Evolutionary conservation across 2,888 invertebrate species (phyloP).

Genomic region (Alloscopus bannaensis): DNA sequence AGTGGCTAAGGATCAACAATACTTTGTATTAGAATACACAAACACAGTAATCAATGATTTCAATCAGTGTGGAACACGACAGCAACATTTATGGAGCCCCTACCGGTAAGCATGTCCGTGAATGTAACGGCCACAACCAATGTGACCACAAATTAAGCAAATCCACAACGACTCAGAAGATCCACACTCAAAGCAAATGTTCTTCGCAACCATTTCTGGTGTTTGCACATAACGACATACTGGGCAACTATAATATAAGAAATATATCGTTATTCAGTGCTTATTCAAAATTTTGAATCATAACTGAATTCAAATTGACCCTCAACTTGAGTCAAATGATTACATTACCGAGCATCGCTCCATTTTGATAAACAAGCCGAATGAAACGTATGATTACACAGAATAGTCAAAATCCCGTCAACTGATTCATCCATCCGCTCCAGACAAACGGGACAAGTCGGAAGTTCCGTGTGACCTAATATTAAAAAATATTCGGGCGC

Average conservation of each 20-base stretch:
- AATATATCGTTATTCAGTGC: neutral
- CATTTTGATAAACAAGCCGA: constrained; percentile 96
- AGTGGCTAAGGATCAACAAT: too few species aligned
- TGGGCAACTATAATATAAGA: constrained; percentile 84
- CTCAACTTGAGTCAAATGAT: too few species aligned
- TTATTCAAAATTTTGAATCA: too few species aligned
- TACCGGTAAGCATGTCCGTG: constrained; percentile 91
- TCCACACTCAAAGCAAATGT: constrained; percentile 84
- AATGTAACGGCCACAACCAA: constrained; percentile 96
- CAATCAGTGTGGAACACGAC: too few species aligned
- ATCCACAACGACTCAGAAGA: constrained; percentile 94
- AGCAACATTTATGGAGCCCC: constrained; percentile 60
- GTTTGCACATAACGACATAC: constrained; percentile 95
- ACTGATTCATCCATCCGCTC: constrained; percentile 99
- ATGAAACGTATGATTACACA: constrained; percentile 99
- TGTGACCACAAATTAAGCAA: constrained; percentile 98
- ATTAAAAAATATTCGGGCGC: neutral
- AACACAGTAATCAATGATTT: too few species aligned
- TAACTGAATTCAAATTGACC: too few species aligned
- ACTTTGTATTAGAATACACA: too few species aligned
- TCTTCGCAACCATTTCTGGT: constrained; percentile 85
- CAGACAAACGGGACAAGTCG: constrained; percentile 96
- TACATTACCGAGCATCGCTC: constrained; percentile 86
- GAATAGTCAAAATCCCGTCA: constrained; percentile 96
- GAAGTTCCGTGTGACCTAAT: constrained; percentile 92